Evolutionary conservation across 2,113 vertebrate species (phyloP).

Genomic region (Siniperca chuatsi): DNA sequence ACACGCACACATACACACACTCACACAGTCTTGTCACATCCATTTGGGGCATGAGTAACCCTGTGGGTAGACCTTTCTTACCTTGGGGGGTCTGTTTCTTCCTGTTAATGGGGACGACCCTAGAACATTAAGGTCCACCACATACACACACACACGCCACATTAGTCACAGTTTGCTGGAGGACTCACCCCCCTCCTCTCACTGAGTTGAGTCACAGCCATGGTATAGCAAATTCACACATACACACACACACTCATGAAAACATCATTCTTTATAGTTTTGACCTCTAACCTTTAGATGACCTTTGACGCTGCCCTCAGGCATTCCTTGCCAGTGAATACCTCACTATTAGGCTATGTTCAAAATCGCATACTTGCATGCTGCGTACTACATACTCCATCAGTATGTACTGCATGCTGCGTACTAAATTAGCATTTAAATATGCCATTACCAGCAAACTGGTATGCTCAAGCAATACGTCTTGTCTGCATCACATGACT

Average conservation of each 20-base stretch:
- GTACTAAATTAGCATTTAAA: too few species aligned
- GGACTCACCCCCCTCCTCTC: conserved; percentile 2
- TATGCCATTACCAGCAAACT: too few species aligned
- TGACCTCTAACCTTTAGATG: not conserved
- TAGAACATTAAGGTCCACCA: conserved; percentile 35
- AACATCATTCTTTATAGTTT: conserved; percentile 1
- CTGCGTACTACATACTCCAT: too few species aligned
- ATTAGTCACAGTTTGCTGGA: conserved; percentile 66
- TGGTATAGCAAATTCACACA: conserved; percentile 16
- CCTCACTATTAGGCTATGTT: not conserved
- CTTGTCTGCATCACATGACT: too few species aligned
- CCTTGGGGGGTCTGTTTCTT: conserved; percentile 42
- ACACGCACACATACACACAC: conserved; percentile 40
- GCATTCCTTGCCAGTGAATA: not conserved
- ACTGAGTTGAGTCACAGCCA: conserved; percentile 39
- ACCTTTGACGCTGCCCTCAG: conserved; percentile 21
- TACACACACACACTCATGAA: not conserved
- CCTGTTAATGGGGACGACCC: conserved; percentile 44
- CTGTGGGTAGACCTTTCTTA: conserved; percentile 49
- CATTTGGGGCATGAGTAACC: conserved; percentile 63
- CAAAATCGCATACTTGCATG: too few species aligned
- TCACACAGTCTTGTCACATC: conserved; percentile 60
- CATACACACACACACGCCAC: conserved; percentile 23
- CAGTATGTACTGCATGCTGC: too few species aligned
- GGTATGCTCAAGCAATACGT: too few species aligned